These are phyloP conservation scores for Pan troglodytes DNA, from an alignment of 2,113 vertebrate species.

Conservation along the genomic window NHGRI_mPanTro3-v2.1_pri NC_072409.2:114713001-114713500, in stretches of 20 bases:
- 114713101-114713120: conserved; percentile 61
- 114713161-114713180: conserved; percentile 58
- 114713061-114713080: conserved; percentile 63
- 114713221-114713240: background rate
- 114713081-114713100: background rate
- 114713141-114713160: background rate
- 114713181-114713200: conserved; percentile 64
- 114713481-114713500: background rate
- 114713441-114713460: background rate
- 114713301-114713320: background rate
- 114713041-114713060: background rate
- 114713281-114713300: conserved; percentile 40
- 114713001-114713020: conserved; percentile 64
- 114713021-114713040: conserved; percentile 65
- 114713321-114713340: conserved; percentile 47
- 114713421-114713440: conserved; percentile 9
- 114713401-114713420: conserved; percentile 54
- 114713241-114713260: conserved; percentile 57
- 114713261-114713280: conserved; percentile 53
- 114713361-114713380: conserved; percentile 46
- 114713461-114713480: conserved; percentile 49
- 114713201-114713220: background rate
- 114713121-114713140: conserved; percentile 32
- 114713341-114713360: conserved; percentile 12
- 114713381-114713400: conserved; percentile 34